Evolutionary conservation across 2,113 vertebrate species (phyloP), one percentile per base, ranked within the genome.

Genomic region (Lampris incognitus): DNA sequence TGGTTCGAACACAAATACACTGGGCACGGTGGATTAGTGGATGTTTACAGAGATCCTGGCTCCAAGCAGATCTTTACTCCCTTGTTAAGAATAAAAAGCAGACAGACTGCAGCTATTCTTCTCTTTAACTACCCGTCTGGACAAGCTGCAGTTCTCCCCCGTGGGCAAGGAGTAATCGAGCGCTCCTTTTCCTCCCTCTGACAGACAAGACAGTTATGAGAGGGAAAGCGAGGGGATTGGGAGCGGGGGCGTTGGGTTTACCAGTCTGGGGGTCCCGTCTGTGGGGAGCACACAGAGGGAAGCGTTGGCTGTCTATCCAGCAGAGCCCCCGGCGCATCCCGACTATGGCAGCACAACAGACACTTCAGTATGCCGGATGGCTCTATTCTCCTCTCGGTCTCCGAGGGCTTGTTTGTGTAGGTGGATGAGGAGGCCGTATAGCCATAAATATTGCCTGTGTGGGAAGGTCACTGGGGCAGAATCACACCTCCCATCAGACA

Each of bases 321-420:
- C 63, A 55, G 69, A 69, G 82, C 88, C 87, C 1, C 88, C 61
- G 85, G 88, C 87, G 63, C 72, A 51, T 82, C 83, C 84, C 81
- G 79, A 83, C 79, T 86, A 62, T 70, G 83, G 81, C 77, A 85
- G 66, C 74, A 51, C 76, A 69, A 72, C 52, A 75, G 66, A 76
- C 80, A 67, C 69, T 54, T 60, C 56, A 83, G 56, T 79, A 81
- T 76, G 72, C 84, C 73, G 73, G 78, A 67, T 77, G 70, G 68
- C 79, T 69, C 80, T 72, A 44, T 56, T 76, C 63, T 42, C 37
- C 70, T 58, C 1, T 2, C 9, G 48, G 58, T 41, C 60, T 79
- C 77, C 4, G 55, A 74, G 44, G 54, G 70, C 65, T 24, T 66
- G 56, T 56, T 1, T 62, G 66, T 48, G 67, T 44, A 40, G 72